Conservation (phyloP, 2,888 invertebrate species). For the Rotaria macrura region DNA sequence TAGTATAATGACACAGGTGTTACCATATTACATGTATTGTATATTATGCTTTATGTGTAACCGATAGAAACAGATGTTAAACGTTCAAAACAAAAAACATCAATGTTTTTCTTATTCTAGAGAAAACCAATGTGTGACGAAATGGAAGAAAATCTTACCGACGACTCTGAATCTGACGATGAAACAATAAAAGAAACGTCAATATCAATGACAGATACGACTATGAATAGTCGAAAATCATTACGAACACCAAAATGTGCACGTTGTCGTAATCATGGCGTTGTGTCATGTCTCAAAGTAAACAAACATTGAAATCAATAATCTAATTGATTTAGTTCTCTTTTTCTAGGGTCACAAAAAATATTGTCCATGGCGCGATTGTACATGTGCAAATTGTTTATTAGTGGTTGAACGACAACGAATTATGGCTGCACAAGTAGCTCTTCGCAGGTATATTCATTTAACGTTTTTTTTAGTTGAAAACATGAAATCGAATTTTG, state of each 20-base stretch:
- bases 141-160: neutral
- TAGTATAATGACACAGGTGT: neutral
- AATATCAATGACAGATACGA: neutral
- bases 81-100: neutral
- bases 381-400: constrained; percentile 69
- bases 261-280: constrained; percentile 68
- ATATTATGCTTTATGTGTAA: neutral
- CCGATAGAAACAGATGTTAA: neutral
- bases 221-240: constrained; percentile 35
- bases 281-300: constrained; percentile 68
- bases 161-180: neutral
- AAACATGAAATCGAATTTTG: too few relatives aligned
- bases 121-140: neutral
- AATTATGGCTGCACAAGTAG: constrained; percentile 61
- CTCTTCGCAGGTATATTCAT: constrained; percentile 53
- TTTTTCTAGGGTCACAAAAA: constrained; percentile 62
- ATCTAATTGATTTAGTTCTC: too few relatives aligned
- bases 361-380: constrained; percentile 73
- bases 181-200: neutral
- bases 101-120: neutral
- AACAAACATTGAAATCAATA: too few relatives aligned
- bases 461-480: too few relatives aligned
- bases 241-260: constrained; percentile 59
- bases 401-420: constrained; percentile 62
- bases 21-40: neutral